These are phyloP conservation scores for Trachelus tabidus DNA, from an alignment of 2,888 invertebrate species.

Conservation along the genomic window DNA sequence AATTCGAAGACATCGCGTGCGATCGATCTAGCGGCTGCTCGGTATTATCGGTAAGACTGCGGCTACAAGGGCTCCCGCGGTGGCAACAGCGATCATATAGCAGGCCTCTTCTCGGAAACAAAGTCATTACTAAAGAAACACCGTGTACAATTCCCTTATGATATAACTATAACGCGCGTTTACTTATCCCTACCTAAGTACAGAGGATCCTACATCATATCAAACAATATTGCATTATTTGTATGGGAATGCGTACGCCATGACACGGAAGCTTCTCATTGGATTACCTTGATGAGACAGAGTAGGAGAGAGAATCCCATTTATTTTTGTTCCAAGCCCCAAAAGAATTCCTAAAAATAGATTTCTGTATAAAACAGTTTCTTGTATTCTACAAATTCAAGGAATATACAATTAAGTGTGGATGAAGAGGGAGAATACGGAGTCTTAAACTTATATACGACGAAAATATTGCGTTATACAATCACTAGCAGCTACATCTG, in stretches of 20 bases:
- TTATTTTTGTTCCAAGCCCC: neutral
- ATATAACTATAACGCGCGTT: neutral
- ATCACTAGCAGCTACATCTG: neutral
- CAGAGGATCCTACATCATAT: no score
- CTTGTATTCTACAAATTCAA: neutral
- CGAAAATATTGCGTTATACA: neutral
- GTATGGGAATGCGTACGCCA: neutral
- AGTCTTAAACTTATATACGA: neutral
- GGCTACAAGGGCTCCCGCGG: conserved; percentile 3
- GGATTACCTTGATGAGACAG: neutral
- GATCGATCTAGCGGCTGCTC: neutral
- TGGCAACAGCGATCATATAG: conserved; percentile 5
- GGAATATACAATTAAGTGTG: neutral
- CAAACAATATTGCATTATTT: neutral
- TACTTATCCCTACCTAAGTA: neutral
- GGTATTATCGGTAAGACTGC: neutral
- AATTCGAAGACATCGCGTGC: neutral
- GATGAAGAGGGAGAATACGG: neutral
- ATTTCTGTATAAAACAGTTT: neutral
- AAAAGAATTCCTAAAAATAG: neutral
- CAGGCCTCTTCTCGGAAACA: conserved; percentile 16
- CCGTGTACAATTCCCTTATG: neutral
- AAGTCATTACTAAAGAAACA: conserved; percentile 26
- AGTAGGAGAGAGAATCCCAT: neutral
- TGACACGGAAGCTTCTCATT: neutral